phyloP scores from a whole-genome alignment of 2,888 invertebrate species.

The Chironomus riparius region DNA sequence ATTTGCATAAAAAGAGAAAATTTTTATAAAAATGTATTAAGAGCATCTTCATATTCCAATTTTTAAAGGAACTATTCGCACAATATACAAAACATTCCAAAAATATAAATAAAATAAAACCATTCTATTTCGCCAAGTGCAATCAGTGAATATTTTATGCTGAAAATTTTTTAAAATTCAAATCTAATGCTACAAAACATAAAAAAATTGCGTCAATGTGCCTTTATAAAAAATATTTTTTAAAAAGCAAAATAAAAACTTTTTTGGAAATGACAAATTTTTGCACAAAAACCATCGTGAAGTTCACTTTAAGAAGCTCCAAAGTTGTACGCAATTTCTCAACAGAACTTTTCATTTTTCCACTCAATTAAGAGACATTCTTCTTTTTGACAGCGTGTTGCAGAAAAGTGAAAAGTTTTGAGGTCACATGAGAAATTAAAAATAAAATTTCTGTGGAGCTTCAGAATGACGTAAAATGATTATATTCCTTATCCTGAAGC shows the following conservation, averaged over 20 bases:
- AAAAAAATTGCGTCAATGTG: constrained; percentile 24
- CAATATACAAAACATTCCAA: too few relatives aligned
- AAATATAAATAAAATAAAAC: not conserved
- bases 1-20: not conserved
- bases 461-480: not conserved
- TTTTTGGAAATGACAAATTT: too few relatives aligned
- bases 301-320: too few relatives aligned
- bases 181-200: not conserved
- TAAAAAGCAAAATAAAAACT: not conserved
- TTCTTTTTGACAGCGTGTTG: too few relatives aligned
- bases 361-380: not conserved
- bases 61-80: too few relatives aligned
- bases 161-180: too few relatives aligned
- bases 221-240: constrained; percentile 19
- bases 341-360: not conserved
- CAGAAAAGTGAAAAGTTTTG: not conserved
- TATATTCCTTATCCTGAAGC: not conserved
- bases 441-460: not conserved
- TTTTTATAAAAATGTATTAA: too few relatives aligned
- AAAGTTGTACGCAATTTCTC: too few relatives aligned
- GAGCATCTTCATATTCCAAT: too few relatives aligned
- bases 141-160: not conserved
- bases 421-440: not conserved
- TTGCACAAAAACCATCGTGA: too few relatives aligned
- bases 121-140: not conserved